These are phyloP conservation scores for Poecilia wingei DNA, from an alignment of 2,797 vertebrate genomes.

Conservation along the genomic window DNA sequence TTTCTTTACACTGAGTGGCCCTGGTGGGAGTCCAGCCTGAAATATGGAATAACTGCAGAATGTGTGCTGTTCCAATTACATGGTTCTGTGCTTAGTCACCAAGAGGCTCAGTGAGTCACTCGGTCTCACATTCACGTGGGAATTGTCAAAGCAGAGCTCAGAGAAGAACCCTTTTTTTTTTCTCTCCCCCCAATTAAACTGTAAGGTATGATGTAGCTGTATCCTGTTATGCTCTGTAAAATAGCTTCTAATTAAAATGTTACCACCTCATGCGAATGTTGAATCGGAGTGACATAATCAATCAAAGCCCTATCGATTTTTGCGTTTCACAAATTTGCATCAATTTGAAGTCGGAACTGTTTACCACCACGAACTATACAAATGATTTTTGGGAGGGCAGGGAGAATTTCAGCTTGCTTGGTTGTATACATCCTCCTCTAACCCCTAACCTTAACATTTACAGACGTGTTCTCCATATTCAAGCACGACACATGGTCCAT, in stretches of 20 bases:
- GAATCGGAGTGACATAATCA: background rate
- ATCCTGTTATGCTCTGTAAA: background rate
- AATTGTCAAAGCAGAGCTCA: constrained; percentile 17
- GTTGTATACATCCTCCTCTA: background rate
- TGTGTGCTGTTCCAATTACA: constrained; percentile 50
- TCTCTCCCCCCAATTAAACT: constrained; percentile 1
- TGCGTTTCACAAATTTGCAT: background rate
- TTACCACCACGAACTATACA: background rate
- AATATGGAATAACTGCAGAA: constrained; percentile 39
- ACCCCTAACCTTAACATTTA: constrained; percentile 6
- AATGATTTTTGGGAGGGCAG: background rate
- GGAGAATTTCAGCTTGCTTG: background rate
- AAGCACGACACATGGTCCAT: constrained; percentile 28
- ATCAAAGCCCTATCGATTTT: background rate
- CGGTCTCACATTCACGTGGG: constrained; percentile 43
- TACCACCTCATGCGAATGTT: background rate
- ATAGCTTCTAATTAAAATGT: background rate
- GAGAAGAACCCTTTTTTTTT: background rate
- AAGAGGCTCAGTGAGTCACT: constrained; percentile 53
- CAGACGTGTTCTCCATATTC: background rate
- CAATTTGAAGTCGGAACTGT: background rate
- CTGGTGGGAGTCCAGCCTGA: constrained; percentile 60
- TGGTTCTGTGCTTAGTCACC: constrained; percentile 53
- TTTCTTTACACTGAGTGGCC: constrained; percentile 56
- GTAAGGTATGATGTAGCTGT: background rate